Base-by-base conservation (phyloP, 2,888 invertebrate species). In the Syrista parreyssii region DNA sequence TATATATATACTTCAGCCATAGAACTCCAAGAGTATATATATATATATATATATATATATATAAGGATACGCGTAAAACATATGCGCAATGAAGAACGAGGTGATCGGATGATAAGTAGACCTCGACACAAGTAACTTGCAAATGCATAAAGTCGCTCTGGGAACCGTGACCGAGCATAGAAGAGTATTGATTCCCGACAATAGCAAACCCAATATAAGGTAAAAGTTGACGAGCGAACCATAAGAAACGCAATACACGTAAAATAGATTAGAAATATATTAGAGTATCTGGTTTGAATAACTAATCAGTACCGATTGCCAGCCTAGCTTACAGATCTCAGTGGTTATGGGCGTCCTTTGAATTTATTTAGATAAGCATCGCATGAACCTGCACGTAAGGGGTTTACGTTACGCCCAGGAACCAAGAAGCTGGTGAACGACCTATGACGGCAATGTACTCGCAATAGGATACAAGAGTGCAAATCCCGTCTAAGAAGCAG, bases 91-190 rank as follows among this genome's bases (percentile, higher is more conserved):
- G 9, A 23, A 35, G 34, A 73, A 73, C 73, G 73, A 73, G 35
- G 73, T 12, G 34, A 23, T 73, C 34, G 34, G 15, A 73, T 33
- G 73, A 73, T 73, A 73, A n/a, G 73, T 35, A 73, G 73, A 40
- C 73, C n/a, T 34, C 23, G 73, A 73, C 34, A 73, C 31, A 71
- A 15, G 11, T n/a, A 12, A n/a, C 4, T 32, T 71, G 3, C 6
- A 30, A 32, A 31, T 71, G 71, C 30, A 31, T 71, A 31, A 31
- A 34, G 34, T 73, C n/a, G 34, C 73, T 34, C 12, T 15, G 9
- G 3, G 33, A 33, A 33, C 34, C 32, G 30, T 32, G 71, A 71
- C 6, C 32, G 4, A 71, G 6, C 40, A 4, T 4, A 40, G 15
- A 15, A 40, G 6, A 40, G 15, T 40, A 40, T 40, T 6, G 3